Evolutionary conservation across 2,888 invertebrate genomes (phyloP), one percentile per base, ranked within the genome.

Genomic region (Philereme transversata): DNA sequence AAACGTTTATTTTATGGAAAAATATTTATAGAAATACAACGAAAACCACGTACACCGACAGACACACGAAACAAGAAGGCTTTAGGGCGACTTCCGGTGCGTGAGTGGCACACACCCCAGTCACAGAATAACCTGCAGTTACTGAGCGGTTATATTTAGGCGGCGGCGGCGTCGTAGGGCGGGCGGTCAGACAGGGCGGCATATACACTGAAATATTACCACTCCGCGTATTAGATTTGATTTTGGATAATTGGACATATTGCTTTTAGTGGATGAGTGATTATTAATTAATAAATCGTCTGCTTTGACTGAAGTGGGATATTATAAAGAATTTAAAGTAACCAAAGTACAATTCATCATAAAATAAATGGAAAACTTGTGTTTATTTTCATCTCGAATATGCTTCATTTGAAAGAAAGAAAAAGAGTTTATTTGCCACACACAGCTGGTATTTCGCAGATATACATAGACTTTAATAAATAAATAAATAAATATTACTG

Each of bases 1-100:
- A 22, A 22, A 22, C 22, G 22, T 22, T 22, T 40, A 22, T 5
- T 5, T 43, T 7, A 7, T 45, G 45, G 22, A 11, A 22, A 22
- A 6, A 45, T 54, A 57, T 55, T 49, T 56, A 49, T 41, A 56
- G 36, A 62, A 57, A 52, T 60, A 61, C 55, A 52, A 38, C 48
- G 11, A 46, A 57, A 62, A 62, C 54, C 53, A 50, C 51, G 58
- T 64, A 62, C 57, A 44, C 51, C 49, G 51, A 59, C 57, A 75
- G 59, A 61, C 61, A 74, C 70, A 76, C 74, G 71, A 74, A 78
- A 74, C 72, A 75, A 79, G 77, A 78, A 78, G 79, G 79, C 75
- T 76, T 76, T 74, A 71, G 78, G 76, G 71, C 69, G 64, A 76
- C 76, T 81, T 83, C 83, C 83, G 79, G 78, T 81, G 84, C 81